Percentiles rank a stretch among this genome's conserved stretches.
Evolutionary conservation across 2,797 vertebrate genomes (phyloP).

Genomic region (Eutrigla gurnardus): DNA sequence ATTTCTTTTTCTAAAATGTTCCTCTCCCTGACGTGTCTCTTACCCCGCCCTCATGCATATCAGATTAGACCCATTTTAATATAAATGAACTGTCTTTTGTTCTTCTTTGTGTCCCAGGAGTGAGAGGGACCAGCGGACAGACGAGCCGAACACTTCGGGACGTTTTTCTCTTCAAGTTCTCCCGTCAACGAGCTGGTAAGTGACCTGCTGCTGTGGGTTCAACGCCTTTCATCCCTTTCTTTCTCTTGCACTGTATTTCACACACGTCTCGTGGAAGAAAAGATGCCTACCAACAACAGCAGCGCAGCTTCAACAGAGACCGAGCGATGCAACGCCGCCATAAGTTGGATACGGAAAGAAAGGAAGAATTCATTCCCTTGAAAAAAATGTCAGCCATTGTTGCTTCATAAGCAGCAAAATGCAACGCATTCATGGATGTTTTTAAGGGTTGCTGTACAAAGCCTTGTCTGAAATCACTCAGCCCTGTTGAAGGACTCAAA

Average conservation of each 20-base stretch:
- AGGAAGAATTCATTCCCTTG: neutral
- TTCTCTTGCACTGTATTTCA: neutral
- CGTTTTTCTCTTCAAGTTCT: conserved; percentile 6
- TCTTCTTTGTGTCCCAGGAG: conserved; percentile 39
- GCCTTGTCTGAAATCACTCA: neutral
- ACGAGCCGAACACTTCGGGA: conserved; percentile 27
- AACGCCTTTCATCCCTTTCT: neutral
- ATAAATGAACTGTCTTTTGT: neutral
- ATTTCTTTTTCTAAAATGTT: too few species aligned
- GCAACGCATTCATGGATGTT: neutral
- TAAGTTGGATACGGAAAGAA: neutral
- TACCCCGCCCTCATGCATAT: neutral
- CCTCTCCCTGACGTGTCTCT: neutral
- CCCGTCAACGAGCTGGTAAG: conserved; percentile 50
- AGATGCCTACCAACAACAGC: neutral
- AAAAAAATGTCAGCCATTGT: neutral
- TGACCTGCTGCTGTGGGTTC: neutral
- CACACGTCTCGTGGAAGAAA: neutral
- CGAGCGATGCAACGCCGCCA: neutral
- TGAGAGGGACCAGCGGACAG: conserved; percentile 9
- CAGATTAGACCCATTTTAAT: neutral
- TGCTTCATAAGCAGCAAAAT: neutral
- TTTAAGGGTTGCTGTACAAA: neutral
- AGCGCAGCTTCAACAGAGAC: neutral
- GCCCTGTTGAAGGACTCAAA: neutral